These are phyloP conservation scores for Conus betulinus DNA, from an alignment of 1,140 invertebrate genomes.

Conservation along the genomic window DNA sequence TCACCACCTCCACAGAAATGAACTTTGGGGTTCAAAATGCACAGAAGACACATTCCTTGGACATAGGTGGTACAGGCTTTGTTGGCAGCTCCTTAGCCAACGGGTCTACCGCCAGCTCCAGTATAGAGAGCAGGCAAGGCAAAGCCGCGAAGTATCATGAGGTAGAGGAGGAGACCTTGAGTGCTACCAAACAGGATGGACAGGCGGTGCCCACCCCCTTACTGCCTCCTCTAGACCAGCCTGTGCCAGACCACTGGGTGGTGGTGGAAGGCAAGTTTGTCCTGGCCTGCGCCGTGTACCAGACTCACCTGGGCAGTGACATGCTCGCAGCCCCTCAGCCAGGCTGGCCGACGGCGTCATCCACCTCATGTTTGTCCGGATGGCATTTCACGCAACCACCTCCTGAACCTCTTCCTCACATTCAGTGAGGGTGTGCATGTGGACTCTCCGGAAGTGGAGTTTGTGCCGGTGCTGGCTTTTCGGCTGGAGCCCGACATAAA, in stretches of 20 bases:
- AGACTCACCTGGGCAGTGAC: constrained; percentile 91
- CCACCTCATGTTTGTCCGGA: constrained; percentile 87
- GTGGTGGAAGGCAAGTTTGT: constrained; percentile 90
- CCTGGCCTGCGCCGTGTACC: constrained; percentile 91
- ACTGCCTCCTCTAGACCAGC: constrained; percentile 84
- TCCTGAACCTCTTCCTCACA: constrained; percentile 81
- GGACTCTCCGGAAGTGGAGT: constrained; percentile 78
- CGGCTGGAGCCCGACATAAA: constrained; percentile 85
- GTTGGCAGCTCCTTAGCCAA: neutral
- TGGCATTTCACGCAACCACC: constrained; percentile 83
- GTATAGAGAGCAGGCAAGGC: too few relatives aligned
- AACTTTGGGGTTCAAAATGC: neutral
- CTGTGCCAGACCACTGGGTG: constrained; percentile 85
- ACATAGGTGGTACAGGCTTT: neutral
- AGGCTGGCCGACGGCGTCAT: constrained; percentile 92
- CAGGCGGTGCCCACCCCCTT: constrained; percentile 60
- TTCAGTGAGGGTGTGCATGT: constrained; percentile 67
- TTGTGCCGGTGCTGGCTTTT: constrained; percentile 90
- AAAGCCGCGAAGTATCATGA: constrained; percentile 8
- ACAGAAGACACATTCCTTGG: neutral
- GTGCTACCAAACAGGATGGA: constrained; percentile 43
- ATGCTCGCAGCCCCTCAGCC: constrained; percentile 88
- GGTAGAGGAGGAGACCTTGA: constrained; percentile 53
- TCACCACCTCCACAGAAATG: neutral
- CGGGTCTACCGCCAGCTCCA: neutral